Evolutionary conservation across 1,140 invertebrate genomes (phyloP), one percentile per base, ranked within the genome.

Genomic region (Pachyrhynchus sulphureomaculatus): DNA sequence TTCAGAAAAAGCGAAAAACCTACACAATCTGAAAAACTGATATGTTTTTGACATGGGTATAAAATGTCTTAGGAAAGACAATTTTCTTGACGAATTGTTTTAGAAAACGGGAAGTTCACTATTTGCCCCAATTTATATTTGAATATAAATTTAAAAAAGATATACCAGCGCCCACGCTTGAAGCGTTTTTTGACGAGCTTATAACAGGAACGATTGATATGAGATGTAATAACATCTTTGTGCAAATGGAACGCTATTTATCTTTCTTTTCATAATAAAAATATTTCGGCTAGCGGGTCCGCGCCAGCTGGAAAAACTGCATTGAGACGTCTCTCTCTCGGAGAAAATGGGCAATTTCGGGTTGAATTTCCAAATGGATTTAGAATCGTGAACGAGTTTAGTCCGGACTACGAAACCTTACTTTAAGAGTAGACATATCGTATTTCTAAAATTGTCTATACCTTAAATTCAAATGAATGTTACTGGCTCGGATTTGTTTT

Each of bases 111-210:
- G 29, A 57, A 44, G 15, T 57, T 13, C 53, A 39, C 41, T 57
- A 47, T 57, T 57, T 57, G 54, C 54, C 39, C 15, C 37, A 20
- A 26, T 34, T 57, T 47, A 47, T 47, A 57, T 57, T 37, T 57
- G 23, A 57, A 47, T 57, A 32, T 57, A 36, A 57, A 47, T 57
- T 44, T 47, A 47, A 32, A 57, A 47, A 33, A 47, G 41, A 37
- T 57, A 45, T 37, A 42, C 42, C 37, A n/a, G 18, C 15, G 20
- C 54, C 20, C 12, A 26, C 15, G 20, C 54, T 13, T 5, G 20
- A 51, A 59, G 45, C 45, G 44, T 51, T 59, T 59, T 59, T 59
- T 59, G 56, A 59, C 49, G 56, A 51, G 56, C 34, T 59, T 48
- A 59, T 36, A 45, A 21, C 45, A 26, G 45, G 20, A 59, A 49